phyloP scores from a whole-genome alignment of 2,113 vertebrate species.

The Formicarius rufipectus region DNA sequence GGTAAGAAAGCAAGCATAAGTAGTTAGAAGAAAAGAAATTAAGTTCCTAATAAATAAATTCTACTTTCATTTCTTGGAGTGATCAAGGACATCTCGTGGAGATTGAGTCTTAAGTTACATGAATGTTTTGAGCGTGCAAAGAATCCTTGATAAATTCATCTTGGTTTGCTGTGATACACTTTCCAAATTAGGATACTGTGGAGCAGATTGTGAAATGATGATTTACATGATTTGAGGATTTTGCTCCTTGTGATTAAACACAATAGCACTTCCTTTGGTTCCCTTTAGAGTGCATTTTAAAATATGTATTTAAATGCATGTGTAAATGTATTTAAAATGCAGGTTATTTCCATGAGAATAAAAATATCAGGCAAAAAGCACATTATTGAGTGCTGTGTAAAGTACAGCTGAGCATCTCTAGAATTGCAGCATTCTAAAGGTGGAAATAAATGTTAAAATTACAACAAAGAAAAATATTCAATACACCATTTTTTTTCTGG shows the following conservation, averaged over 20 bases:
- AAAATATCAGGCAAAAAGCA: background rate
- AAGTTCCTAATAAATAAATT: background rate
- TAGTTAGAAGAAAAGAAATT: background rate
- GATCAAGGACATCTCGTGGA: constrained; percentile 25
- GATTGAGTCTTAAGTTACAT: background rate
- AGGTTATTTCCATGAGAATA: background rate
- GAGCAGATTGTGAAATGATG: constrained; percentile 35
- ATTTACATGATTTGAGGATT: constrained; percentile 54
- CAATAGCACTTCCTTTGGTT: constrained; percentile 3
- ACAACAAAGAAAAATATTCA: constrained; percentile 4
- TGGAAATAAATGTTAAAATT: constrained; percentile 16
- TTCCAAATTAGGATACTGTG: background rate
- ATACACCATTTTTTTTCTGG: background rate
- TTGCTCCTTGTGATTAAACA: constrained; percentile 33
- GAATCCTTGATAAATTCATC: constrained; percentile 39
- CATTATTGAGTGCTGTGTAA: constrained; percentile 6
- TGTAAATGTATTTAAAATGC: constrained; percentile 3
- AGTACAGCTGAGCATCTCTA: constrained; percentile 19
- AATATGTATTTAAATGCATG: background rate
- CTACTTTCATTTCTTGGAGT: background rate
- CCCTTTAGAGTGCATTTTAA: background rate
- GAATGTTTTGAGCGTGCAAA: constrained; percentile 25
- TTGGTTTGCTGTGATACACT: constrained; percentile 17
- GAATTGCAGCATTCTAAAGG: constrained; percentile 26
- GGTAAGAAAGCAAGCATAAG: background rate